Base-by-base conservation (phyloP, 2,888 invertebrate species). In the Heteropelma amictum region DNA sequence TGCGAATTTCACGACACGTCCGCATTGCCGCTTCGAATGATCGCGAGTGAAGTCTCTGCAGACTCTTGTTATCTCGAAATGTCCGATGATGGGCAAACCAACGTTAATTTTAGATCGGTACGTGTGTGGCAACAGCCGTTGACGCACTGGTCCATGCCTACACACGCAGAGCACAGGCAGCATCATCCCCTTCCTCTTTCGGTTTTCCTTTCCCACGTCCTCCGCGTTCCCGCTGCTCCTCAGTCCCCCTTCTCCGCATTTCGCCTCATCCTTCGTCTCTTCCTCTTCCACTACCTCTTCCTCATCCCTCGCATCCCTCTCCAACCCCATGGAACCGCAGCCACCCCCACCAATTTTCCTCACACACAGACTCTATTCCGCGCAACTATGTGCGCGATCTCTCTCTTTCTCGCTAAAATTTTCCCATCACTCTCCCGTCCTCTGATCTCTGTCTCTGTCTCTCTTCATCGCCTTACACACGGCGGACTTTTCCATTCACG, bases 71-170 rank as follows among this genome's bases (percentile, higher is more conserved):
- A 60, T 60, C 58, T 60, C 58, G 58, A 63, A 78, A 80, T 78
- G 81, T 79, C 84, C 84, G 81, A 71, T 81, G 83, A 71, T 81
- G 83, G 81, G 81, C 77, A 82, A 81, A 84, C 86, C 86, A 86
- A 88, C 85, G 85, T 87, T 87, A 87, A 88, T 89, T 88, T 88
- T 84, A 79, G 83, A 86, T 87, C 85, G 88, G 87, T 89, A 88
- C 89, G 87, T 88, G 83, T 86, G 87, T 88, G 89, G 88, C 89
- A 88, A 88, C 87, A 88, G 89, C 87, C 89, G 89, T 89, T 89
- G 89, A 89, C 89, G 89, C 89, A 89, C 89, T 89, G 89, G 89
- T 88, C 89, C 89, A 89, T 89, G 89, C 88, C 89, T 85, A 89
- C 88, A 89, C 89, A 88, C 88, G 87, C 87, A 83, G 83, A 80